Evolutionary conservation across 1,140 invertebrate species (phyloP).

Genomic region (Pseudomyrmex concolor): DNA sequence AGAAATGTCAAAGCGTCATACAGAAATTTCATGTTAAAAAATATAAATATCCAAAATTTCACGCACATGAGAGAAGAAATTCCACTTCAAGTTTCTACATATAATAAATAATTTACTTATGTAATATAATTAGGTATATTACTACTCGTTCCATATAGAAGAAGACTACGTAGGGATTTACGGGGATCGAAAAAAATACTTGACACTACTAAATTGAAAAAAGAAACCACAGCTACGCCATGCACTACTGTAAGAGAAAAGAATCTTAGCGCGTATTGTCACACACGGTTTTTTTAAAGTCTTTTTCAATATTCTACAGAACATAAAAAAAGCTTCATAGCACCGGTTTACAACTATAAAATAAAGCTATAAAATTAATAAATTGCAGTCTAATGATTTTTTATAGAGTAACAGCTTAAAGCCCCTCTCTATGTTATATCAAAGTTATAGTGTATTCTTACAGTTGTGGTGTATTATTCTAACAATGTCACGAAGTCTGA

Average conservation of each 20-base stretch:
- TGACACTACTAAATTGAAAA: constrained; percentile 17
- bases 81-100: not conserved
- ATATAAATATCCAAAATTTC: constrained; percentile 1
- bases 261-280: not conserved
- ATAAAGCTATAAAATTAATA: constrained; percentile 50
- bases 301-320: constrained; percentile 13
- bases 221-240: constrained; percentile 31
- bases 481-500: too few species aligned
- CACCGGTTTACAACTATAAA: constrained; percentile 40
- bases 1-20: constrained; percentile 17
- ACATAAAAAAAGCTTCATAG: constrained; percentile 51
- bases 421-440: not conserved
- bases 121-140: not conserved
- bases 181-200: constrained; percentile 1
- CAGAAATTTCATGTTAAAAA: constrained; percentile 7
- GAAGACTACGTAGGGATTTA: not conserved
- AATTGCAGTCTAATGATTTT: constrained; percentile 56
- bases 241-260: constrained; percentile 42
- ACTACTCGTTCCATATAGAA: too few species aligned
- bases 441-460: too few species aligned
- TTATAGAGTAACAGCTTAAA: constrained; percentile 28
- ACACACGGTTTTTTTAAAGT: not conserved
- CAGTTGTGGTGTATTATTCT: too few species aligned
- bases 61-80: constrained; percentile 5
- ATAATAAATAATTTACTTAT: constrained; percentile 2